Evolutionary conservation across 2,797 vertebrate genomes (phyloP).

Genomic region (Amblyopsis hoosieri): DNA sequence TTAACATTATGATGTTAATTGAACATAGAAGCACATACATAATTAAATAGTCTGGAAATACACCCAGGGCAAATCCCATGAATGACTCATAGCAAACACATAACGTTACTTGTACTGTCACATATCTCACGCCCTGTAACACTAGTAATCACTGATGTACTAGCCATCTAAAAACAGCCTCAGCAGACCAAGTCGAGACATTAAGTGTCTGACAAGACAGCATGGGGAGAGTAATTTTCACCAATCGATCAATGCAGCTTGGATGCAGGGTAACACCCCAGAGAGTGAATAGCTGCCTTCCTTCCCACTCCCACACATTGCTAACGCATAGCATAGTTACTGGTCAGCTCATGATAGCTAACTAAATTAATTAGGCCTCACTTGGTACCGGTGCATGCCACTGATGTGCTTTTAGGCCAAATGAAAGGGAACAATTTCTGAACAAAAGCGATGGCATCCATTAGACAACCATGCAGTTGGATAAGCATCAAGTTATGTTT

Average conservation of each 20-base stretch:
- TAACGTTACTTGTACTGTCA: constrained; percentile 57
- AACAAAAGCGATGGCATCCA: too few species aligned
- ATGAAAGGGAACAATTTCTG: neutral
- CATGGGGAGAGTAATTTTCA: constrained; percentile 29
- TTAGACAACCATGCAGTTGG: neutral
- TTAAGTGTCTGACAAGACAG: constrained; percentile 40
- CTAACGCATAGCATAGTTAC: constrained; percentile 17
- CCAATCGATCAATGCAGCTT: constrained; percentile 49
- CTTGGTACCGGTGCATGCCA: neutral
- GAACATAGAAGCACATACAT: constrained; percentile 16
- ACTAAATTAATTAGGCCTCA: constrained; percentile 3
- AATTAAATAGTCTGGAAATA: constrained; percentile 53
- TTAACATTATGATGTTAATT: too few species aligned
- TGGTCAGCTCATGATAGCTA: constrained; percentile 12
- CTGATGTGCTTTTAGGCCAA: neutral
- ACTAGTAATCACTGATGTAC: constrained; percentile 17
- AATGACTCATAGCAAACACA: constrained; percentile 69
- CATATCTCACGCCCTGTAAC: constrained; percentile 31
- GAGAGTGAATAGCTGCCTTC: constrained; percentile 52
- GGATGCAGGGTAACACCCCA: constrained; percentile 55
- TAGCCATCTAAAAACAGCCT: constrained; percentile 70
- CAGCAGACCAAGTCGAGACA: constrained; percentile 44
- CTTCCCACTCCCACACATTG: constrained; percentile 27
- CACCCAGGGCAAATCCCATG: constrained; percentile 51
- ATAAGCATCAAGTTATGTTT: constrained; percentile 28